Percentiles rank a stretch among this genome's conserved stretches.
These are phyloP conservation scores for Drosophila paramelanica DNA, from an alignment of 2,888 invertebrate genomes.

Conservation along the genomic window DNA sequence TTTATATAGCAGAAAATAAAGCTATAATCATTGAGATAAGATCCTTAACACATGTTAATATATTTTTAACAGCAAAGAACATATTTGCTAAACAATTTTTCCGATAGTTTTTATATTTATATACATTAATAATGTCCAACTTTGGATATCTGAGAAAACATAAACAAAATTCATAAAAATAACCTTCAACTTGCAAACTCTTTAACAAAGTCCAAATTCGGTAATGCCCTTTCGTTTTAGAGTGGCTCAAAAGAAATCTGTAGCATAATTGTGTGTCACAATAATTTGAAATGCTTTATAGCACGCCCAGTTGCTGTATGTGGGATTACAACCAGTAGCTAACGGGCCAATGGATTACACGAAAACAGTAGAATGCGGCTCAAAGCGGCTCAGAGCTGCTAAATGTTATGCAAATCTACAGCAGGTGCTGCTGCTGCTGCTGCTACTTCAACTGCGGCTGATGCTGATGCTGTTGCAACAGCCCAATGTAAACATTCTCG, in stretches of 20 bases:
- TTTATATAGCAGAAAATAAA: too few relatives aligned
- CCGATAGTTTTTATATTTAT: too few relatives aligned
- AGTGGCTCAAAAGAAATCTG: constrained; percentile 20
- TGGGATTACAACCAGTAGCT: constrained; percentile 23
- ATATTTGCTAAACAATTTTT: too few relatives aligned
- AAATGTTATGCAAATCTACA: constrained; percentile 59
- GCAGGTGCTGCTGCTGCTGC: constrained; percentile 34
- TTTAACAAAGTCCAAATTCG: background rate
- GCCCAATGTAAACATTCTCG: constrained; percentile 50
- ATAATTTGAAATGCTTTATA: constrained; percentile 55
- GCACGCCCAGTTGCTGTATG: constrained; percentile 20
- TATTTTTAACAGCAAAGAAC: too few relatives aligned
- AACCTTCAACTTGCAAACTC: too few relatives aligned
- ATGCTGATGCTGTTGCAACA: constrained; percentile 5
- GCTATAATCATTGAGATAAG: too few relatives aligned
- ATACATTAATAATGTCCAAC: too few relatives aligned
- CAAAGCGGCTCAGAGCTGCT: constrained; percentile 24
- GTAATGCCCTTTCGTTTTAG: background rate
- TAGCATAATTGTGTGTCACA: constrained; percentile 52
- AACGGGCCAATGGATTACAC: constrained; percentile 51
- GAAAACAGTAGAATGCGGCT: constrained; percentile 47
- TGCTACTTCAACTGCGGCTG: constrained; percentile 4
- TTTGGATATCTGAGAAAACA: too few relatives aligned
- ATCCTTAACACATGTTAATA: too few relatives aligned
- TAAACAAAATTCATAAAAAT: too few relatives aligned